Percentiles rank a stretch among this genome's conserved stretches.
Conservation (phyloP, 2,113 vertebrate genomes). For the Catharus bicknelli region DNA sequence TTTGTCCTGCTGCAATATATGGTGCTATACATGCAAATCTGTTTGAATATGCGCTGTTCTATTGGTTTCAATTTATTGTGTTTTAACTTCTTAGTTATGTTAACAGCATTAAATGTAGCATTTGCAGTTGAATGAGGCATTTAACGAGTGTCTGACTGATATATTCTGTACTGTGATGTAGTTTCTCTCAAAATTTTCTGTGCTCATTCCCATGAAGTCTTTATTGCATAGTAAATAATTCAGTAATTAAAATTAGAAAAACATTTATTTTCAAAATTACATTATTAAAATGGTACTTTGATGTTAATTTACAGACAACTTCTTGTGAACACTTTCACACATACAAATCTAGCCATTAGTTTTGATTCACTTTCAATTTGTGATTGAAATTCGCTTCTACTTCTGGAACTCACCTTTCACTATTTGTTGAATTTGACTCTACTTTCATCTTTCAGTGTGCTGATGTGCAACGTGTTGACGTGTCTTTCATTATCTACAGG, state of each 20-base stretch:
- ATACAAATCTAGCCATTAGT: background rate
- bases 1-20: background rate
- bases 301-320: background rate
- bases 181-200: constrained; percentile 30
- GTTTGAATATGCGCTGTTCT: background rate
- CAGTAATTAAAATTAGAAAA: constrained; percentile 49
- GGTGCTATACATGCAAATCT: background rate
- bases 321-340: background rate
- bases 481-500: constrained; percentile 32
- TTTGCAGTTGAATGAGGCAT: constrained; percentile 52
- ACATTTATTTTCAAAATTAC: constrained; percentile 9
- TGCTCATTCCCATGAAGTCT: constrained; percentile 20
- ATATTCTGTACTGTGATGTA: constrained; percentile 6
- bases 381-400: background rate
- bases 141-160: constrained; percentile 17
- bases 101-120: constrained; percentile 13
- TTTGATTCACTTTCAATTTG: background rate
- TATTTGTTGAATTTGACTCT: background rate
- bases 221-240: constrained; percentile 32
- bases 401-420: background rate
- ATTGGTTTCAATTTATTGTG: background rate
- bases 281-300: background rate
- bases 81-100: constrained; percentile 33
- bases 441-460: background rate
- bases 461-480: background rate